phyloP scores from a whole-genome alignment of 2,888 invertebrate genomes.

The Trypoxylon attenuatum region DNA sequence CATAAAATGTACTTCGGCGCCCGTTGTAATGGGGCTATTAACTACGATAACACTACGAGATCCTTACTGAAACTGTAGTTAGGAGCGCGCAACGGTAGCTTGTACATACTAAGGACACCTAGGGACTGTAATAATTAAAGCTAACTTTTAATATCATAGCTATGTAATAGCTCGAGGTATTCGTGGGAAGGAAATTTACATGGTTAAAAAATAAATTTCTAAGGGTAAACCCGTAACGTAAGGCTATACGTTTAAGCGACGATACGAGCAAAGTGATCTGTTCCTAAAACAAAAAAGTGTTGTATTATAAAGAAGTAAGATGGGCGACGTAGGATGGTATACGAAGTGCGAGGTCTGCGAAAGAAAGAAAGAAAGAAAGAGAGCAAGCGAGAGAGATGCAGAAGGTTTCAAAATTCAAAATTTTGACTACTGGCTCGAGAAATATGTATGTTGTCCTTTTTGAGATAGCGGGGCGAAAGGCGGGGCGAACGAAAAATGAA shows the following conservation, averaged over 20 bases:
- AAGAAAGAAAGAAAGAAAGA: conserved; percentile 12
- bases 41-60: conserved; percentile 41
- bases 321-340: conserved; percentile 54
- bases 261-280: conserved; percentile 67
- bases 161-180: conserved; percentile 70
- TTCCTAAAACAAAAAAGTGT: conserved; percentile 59
- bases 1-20: conserved; percentile 42
- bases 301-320: conserved; percentile 26
- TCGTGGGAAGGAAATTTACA: conserved; percentile 67
- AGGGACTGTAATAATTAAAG: conserved; percentile 52
- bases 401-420: conserved; percentile 72
- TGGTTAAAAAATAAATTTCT: conserved; percentile 45
- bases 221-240: conserved; percentile 61
- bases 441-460: conserved; percentile 68
- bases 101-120: conserved; percentile 59
- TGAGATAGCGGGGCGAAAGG: conserved; percentile 54
- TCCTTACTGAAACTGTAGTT: conserved; percentile 46
- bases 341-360: no score
- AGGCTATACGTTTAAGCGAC: conserved; percentile 62
- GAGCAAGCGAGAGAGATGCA: not conserved
- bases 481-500: conserved; percentile 56
- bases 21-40: conserved; percentile 39
- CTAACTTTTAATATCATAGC: conserved; percentile 62
- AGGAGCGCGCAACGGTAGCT: conserved; percentile 48
- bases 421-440: conserved; percentile 60